Conservation (phyloP, 2,113 vertebrate species). For the Alligator sinensis region DNA sequence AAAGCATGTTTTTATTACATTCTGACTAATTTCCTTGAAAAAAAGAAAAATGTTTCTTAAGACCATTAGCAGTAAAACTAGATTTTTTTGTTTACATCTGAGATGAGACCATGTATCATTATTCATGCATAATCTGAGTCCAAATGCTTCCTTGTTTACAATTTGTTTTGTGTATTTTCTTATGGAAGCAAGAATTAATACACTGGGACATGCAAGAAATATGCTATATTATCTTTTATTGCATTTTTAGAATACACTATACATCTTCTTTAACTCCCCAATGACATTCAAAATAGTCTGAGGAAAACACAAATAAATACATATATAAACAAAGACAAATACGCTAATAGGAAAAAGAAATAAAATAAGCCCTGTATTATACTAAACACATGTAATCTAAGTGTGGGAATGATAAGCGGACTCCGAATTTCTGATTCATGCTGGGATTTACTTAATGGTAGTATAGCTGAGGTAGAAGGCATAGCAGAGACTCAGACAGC, state of each 20-base stretch:
- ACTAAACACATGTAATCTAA: background rate
- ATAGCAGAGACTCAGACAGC: background rate
- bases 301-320: constrained; percentile 69
- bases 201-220: constrained; percentile 70
- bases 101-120: constrained; percentile 55
- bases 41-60: constrained; percentile 71
- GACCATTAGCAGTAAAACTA: constrained; percentile 51
- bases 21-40: constrained; percentile 66
- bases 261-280: constrained; percentile 72
- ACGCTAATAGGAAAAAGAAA: background rate
- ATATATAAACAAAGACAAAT: constrained; percentile 56
- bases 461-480: background rate
- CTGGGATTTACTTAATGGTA: background rate
- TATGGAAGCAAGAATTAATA: constrained; percentile 78
- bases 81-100: constrained; percentile 10
- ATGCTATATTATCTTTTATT: constrained; percentile 73
- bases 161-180: constrained; percentile 71
- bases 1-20: constrained; percentile 68
- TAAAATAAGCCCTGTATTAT: background rate
- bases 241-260: constrained; percentile 65
- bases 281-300: constrained; percentile 39
- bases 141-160: constrained; percentile 68
- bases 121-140: constrained; percentile 71
- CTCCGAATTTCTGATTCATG: background rate
- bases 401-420: background rate